Conservation (phyloP, 2,113 vertebrate species). For the Eudyptes chrysolophus region DNA sequence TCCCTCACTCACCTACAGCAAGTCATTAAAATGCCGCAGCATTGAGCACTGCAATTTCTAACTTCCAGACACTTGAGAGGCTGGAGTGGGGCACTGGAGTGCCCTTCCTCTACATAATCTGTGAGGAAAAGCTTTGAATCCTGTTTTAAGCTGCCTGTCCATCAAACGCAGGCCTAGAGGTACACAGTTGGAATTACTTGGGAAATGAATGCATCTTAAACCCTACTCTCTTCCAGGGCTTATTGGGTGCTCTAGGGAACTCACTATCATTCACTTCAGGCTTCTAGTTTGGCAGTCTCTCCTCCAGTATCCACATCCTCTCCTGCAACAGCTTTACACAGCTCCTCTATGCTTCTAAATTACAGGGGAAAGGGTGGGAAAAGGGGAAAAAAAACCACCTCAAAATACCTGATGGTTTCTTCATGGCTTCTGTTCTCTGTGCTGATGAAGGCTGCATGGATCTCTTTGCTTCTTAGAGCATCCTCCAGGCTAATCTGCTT, state of each 20-base stretch:
- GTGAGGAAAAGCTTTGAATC: not conserved
- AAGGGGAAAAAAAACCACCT: not conserved
- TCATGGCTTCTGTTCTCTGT: slow-evolving; percentile 88
- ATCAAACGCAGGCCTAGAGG: not conserved
- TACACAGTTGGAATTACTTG: not conserved
- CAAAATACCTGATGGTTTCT: slow-evolving; percentile 82
- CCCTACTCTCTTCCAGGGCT: not conserved
- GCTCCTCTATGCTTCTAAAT: not conserved
- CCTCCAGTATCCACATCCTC: not conserved
- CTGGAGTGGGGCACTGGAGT: not conserved
- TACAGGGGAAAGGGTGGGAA: not conserved
- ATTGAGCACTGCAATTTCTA: not conserved
- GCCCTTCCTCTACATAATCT: not conserved
- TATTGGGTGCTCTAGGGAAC: not conserved
- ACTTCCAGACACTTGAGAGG: not conserved
- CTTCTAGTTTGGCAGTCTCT: not conserved
- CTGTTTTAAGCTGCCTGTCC: not conserved
- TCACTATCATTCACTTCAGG: not conserved
- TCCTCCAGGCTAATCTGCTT: slow-evolving; percentile 84
- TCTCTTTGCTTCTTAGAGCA: slow-evolving; percentile 78
- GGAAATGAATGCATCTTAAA: not conserved
- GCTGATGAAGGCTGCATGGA: slow-evolving; percentile 88
- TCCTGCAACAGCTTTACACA: not conserved
- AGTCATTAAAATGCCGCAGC: not conserved
- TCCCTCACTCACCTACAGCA: not conserved